Conservation (phyloP, 2,888 invertebrate species). For the Lasioglossum figueresi region DNA sequence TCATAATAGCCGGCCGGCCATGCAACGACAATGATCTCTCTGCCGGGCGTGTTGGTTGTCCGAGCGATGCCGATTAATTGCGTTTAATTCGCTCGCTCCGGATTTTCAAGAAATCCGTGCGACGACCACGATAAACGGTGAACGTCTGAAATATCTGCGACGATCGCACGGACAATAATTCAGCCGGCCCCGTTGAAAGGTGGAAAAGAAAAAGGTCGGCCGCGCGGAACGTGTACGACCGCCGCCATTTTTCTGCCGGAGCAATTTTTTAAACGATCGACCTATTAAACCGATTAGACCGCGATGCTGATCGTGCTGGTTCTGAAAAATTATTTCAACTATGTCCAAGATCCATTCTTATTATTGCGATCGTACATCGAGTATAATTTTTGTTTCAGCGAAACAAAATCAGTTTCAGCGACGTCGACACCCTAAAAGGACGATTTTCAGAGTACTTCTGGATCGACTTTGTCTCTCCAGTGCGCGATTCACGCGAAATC, state of each 20-base stretch:
- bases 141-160: slow-evolving; percentile 43
- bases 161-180: slow-evolving; percentile 41
- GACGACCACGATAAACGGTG: slow-evolving; percentile 21
- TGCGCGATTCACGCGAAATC: background rate
- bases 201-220: slow-evolving; percentile 20
- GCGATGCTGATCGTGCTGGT: background rate
- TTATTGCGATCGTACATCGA: background rate
- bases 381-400: background rate
- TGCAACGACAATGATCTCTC: slow-evolving; percentile 5
- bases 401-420: background rate
- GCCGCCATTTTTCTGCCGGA: slow-evolving; percentile 17
- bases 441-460: background rate
- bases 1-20: slow-evolving; percentile 44
- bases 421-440: too few species aligned
- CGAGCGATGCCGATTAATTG: slow-evolving; percentile 47
- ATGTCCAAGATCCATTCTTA: background rate
- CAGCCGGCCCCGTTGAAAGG: slow-evolving; percentile 36
- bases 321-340: background rate
- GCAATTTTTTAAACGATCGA: slow-evolving; percentile 23
- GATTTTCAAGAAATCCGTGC: slow-evolving; percentile 52
- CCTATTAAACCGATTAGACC: background rate
- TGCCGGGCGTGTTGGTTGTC: background rate
- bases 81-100: slow-evolving; percentile 52
- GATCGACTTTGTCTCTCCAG: background rate
- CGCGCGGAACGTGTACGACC: background rate